These are phyloP conservation scores for Triplophysa tibetana DNA, from an alignment of 2,113 vertebrate genomes.

Conservation along the genomic window DNA sequence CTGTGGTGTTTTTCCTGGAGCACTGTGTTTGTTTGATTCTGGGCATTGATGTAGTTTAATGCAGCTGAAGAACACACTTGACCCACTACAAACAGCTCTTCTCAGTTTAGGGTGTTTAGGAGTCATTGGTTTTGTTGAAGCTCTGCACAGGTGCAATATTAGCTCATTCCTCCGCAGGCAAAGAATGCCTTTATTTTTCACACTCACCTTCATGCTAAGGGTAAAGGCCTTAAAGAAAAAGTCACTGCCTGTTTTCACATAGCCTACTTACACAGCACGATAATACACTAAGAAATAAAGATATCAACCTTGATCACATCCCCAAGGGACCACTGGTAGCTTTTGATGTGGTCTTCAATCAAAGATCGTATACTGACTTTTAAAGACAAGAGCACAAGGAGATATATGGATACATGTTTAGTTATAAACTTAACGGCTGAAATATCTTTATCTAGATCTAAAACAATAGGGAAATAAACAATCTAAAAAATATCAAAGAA, in stretches of 20 bases:
- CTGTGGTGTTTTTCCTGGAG: not conserved
- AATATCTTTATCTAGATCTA: not conserved
- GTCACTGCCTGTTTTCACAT: not conserved
- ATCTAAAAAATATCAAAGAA: not conserved
- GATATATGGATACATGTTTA: not conserved
- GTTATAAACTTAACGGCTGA: not conserved
- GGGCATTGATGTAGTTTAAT: constrained; percentile 13
- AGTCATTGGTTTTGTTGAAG: constrained; percentile 9
- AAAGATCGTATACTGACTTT: not conserved
- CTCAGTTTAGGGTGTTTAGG: not conserved
- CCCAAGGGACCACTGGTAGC: not conserved
- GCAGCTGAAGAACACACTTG: constrained; percentile 13
- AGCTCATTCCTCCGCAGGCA: constrained; percentile 24
- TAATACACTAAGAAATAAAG: constrained; percentile 5
- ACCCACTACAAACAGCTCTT: not conserved
- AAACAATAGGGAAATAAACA: not conserved
- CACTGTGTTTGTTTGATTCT: not conserved
- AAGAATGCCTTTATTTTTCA: constrained; percentile 28
- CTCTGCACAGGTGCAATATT: constrained; percentile 7
- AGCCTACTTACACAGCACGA: constrained; percentile 15
- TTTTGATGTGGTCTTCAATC: not conserved
- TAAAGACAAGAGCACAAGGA: not conserved
- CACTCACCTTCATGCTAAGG: constrained; percentile 35
- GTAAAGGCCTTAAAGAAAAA: not conserved
- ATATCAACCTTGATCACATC: constrained; percentile 5